Evolutionary conservation across 2,888 invertebrate species (phyloP), one percentile per base, ranked within the genome.

Genomic region (Parnassius smintheus): DNA sequence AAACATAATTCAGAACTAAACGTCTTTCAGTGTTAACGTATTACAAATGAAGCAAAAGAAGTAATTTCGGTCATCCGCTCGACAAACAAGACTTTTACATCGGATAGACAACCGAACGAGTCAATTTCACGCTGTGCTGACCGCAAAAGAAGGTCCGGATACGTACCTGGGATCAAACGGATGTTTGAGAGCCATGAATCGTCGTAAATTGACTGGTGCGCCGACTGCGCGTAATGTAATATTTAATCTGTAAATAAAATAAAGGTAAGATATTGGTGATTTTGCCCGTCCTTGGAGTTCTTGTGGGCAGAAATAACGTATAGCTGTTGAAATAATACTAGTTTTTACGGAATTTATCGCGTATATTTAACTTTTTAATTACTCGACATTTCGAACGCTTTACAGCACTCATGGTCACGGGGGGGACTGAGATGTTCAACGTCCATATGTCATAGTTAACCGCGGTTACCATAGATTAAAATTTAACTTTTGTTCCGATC

Each of bases 61-160:
- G 70, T 72, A 74, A 75, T 75, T 73, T 65, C 72, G 65, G 66
- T 67, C 66, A 67, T 65, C 63, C 62, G 52, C 59, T 58, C 62
- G 55, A 64, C 79, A 80, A 81, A 78, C 80, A 78, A 75, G 77
- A 76, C 74, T 76, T 81, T 77, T 78, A 76, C 72, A 74, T 77
- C 69, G 61, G 72, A 72, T 76, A 78, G 82, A 86, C 84, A 86
- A 85, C 85, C 82, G 80, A 70, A 70, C 74, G 77, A 85, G 78
- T 83, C 86, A 87, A 88, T 88, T 88, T 88, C 86, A 87, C 87
- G 87, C 74, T 77, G 70, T 73, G 61, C 71, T 74, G 84, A 70
- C 67, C 73, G 65, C 76, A 81, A 84, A 86, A 86, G 82, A 82
- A 67, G 71, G 65, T 71, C 59, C 63, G 22, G 73, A 72, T 65